These are phyloP conservation scores for Didymodactylos carnosus DNA, from an alignment of 2,888 invertebrate species.

Conservation along the genomic window DNA sequence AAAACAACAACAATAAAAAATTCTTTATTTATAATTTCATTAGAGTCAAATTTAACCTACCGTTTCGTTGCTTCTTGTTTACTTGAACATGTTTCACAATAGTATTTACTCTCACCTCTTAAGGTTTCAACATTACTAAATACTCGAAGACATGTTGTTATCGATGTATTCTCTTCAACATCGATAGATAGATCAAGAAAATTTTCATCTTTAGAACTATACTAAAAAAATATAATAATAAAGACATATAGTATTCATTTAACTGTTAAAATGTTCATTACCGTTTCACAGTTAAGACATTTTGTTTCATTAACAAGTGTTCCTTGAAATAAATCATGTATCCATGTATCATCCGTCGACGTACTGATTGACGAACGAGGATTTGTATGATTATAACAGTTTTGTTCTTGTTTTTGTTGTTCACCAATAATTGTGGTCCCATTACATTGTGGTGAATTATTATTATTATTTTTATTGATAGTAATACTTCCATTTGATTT, in stretches of 20 bases:
- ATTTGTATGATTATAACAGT: no score
- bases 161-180: slow-evolving; percentile 95
- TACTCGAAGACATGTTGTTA: slow-evolving; percentile 87
- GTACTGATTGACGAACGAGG: background rate
- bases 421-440: no score
- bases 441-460: background rate
- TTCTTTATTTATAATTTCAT: background rate
- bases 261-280: slow-evolving; percentile 29
- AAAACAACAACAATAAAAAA: slow-evolving; percentile 37
- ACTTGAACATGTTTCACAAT: slow-evolving; percentile 95
- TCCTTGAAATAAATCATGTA: slow-evolving; percentile 98
- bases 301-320: slow-evolving; percentile 94
- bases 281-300: slow-evolving; percentile 96
- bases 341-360: slow-evolving; percentile 64
- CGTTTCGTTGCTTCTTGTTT: slow-evolving; percentile 83
- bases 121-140: slow-evolving; percentile 96
- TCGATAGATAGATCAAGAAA: slow-evolving; percentile 97
- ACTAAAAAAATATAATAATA: slow-evolving; percentile 29
- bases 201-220: slow-evolving; percentile 93
- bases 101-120: slow-evolving; percentile 96
- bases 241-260: background rate
- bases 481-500: background rate
- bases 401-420: no score
- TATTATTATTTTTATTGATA: no score
- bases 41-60: slow-evolving; percentile 19